Base-by-base conservation (phyloP, 2,113 vertebrate genomes). In the Ictalurus furcatus region DNA sequence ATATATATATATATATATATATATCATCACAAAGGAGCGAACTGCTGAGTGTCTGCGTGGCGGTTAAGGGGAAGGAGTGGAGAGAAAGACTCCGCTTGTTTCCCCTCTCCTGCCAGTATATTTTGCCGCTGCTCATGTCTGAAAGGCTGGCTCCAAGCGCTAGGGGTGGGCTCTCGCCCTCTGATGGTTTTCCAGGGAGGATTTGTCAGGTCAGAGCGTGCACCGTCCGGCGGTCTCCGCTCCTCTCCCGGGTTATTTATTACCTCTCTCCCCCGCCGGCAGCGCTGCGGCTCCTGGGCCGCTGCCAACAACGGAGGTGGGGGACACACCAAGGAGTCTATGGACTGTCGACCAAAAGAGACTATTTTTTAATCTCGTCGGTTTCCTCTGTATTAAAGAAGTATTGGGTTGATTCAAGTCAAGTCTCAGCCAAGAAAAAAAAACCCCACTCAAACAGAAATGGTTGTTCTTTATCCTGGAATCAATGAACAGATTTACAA, bases 241-340 rank as follows among this genome's bases (percentile, higher is more conserved):
- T 96, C 96, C 95, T 95, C 96, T 97, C 96, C 96, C 96, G 96
- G 97, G 97, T 97, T 98, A 98, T 98, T 98, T 97, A 98, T 97
- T 96, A 96, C 97, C 96, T 96, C 97, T 96, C 97, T 97, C 96
- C 96, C 95, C 96, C 96, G 96, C 96, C 97, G 96, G 96, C 97
- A 97, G 96, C 95, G 96, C 96, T 96, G 96, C 97, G 96, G 97
- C 97, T 97, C 95, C 96, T 96, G 96, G 96, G 96, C 96, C 93
- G 95, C 95, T 96, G 97, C 97, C 97, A 97, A 95, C 95, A 94
- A 94, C 95, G 94, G 94, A 95, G 95, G 92, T 93, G 93, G 95
- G 95, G 93, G 92, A n/a, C 78, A 83, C 79, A 84, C 30, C 0
- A 91, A 91, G 96, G 96, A 94, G 96, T 87, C 86, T 95, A 86